Evolutionary conservation across 2,113 vertebrate species (phyloP).

Genomic region (Ictalurus punctatus): DNA sequence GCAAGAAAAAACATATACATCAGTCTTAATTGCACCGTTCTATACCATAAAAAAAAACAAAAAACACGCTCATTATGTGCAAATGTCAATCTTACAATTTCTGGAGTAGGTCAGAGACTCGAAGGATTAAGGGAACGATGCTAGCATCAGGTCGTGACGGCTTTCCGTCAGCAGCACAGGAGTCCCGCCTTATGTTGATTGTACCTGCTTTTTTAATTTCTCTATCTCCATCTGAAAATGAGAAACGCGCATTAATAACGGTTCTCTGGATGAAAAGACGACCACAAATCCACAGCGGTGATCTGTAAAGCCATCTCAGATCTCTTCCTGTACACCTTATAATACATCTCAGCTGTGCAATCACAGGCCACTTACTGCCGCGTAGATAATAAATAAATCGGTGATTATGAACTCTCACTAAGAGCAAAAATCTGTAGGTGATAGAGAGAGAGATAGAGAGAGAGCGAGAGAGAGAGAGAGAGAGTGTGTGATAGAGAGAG

Average conservation of each 20-base stretch:
- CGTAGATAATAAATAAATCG: not conserved
- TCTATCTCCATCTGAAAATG: conserved; percentile 85
- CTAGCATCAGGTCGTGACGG: not conserved
- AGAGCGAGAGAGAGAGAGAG: not conserved
- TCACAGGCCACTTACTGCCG: not conserved
- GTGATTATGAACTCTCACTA: not conserved
- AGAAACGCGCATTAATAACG: not conserved
- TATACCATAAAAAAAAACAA: conserved; percentile 55
- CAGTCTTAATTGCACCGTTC: conserved; percentile 67
- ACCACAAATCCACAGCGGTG: not conserved
- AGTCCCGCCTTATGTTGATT: conserved; percentile 76
- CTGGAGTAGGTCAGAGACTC: conserved; percentile 67
- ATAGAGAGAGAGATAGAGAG: not conserved
- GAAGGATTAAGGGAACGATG: conserved; percentile 40
- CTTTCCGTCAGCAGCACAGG: not conserved
- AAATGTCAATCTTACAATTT: conserved; percentile 74
- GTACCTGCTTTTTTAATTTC: conserved; percentile 84
- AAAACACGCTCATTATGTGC: conserved; percentile 69
- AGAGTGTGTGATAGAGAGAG: not conserved
- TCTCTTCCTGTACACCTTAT: not conserved
- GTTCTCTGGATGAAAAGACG: not conserved
- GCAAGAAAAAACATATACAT: conserved; percentile 70
- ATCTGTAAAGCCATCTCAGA: not conserved
- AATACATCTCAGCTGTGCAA: not conserved
- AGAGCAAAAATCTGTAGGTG: too few species aligned